phyloP scores from a whole-genome alignment of 2,888 invertebrate genomes.

The Drosophila neotestacea region DNA sequence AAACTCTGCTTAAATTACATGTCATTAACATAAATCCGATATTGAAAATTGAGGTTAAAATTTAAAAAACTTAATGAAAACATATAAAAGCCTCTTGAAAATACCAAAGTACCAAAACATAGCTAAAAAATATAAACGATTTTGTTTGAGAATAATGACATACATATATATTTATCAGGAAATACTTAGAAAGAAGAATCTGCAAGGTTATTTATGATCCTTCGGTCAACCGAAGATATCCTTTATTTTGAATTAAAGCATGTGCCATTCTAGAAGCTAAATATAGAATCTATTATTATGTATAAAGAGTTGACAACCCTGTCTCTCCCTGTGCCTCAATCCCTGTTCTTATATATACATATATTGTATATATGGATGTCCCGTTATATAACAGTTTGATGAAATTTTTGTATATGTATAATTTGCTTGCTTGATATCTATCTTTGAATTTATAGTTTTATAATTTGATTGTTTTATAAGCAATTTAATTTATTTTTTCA shows the following conservation, averaged over 20 bases:
- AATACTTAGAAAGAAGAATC: neutral
- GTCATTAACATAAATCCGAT: neutral
- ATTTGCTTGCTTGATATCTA: constrained; percentile 28
- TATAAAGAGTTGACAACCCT: constrained; percentile 8
- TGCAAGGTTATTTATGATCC: constrained; percentile 10
- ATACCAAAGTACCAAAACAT: too few species aligned
- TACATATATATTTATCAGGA: too few species aligned
- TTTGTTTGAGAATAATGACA: neutral
- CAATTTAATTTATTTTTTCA: constrained; percentile 42
- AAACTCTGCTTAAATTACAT: too few species aligned
- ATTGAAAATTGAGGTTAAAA: neutral
- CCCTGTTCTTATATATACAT: neutral
- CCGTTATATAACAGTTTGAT: constrained; percentile 8
- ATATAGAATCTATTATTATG: neutral
- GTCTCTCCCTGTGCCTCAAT: constrained; percentile 27
- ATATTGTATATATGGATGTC: constrained; percentile 1
- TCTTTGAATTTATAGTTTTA: constrained; percentile 7
- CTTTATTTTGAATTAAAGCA: constrained; percentile 14
- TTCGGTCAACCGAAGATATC: constrained; percentile 1
- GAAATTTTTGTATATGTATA: constrained; percentile 3
- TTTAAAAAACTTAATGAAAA: too few species aligned
- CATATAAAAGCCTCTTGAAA: too few species aligned
- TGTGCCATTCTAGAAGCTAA: constrained; percentile 19
- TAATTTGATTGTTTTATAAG: constrained; percentile 7
- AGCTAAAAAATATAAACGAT: too few species aligned